phyloP scores from a whole-genome alignment of 1,140 invertebrate genomes.

The Pseudomyrmex gracilis region DNA sequence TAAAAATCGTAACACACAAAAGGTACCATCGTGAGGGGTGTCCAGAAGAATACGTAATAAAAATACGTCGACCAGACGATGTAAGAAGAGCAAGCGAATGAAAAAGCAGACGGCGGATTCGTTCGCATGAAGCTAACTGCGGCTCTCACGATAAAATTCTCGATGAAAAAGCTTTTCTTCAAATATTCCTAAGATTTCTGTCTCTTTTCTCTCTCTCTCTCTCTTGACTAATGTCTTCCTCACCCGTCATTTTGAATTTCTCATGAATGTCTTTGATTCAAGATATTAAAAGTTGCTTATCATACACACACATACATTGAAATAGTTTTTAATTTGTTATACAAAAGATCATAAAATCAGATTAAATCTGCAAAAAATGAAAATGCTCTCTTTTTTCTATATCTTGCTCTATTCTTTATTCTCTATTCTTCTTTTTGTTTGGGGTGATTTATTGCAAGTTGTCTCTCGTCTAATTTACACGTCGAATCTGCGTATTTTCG shows the following conservation, averaged over 20 bases:
- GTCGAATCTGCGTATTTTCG: not conserved
- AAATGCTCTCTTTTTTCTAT: not conserved
- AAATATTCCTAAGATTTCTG: conserved; percentile 22
- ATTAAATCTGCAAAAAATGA: not conserved
- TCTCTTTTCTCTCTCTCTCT: not conserved
- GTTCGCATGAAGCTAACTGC: conserved; percentile 39
- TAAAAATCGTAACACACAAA: conserved; percentile 55
- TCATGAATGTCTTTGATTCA: conserved; percentile 11
- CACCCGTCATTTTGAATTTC: conserved; percentile 2
- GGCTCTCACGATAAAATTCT: conserved; percentile 28
- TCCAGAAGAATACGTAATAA: conserved; percentile 54
- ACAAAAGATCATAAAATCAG: not conserved
- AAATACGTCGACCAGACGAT: conserved; percentile 44
- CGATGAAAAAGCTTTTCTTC: conserved; percentile 24
- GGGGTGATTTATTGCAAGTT: not conserved
- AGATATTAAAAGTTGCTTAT: too few relatives aligned
- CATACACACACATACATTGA: not conserved
- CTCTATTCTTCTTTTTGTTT: not conserved
- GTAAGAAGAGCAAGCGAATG: conserved; percentile 18
- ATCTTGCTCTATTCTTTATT: not conserved
- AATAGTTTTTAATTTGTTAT: not conserved
- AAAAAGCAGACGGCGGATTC: conserved; percentile 29
- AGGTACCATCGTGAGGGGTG: conserved; percentile 38
- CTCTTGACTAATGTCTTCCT: not conserved
- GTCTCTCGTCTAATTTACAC: conserved; percentile 7